Conservation (phyloP, 2,797 vertebrate genomes). For the Characodon lateralis region DNA sequence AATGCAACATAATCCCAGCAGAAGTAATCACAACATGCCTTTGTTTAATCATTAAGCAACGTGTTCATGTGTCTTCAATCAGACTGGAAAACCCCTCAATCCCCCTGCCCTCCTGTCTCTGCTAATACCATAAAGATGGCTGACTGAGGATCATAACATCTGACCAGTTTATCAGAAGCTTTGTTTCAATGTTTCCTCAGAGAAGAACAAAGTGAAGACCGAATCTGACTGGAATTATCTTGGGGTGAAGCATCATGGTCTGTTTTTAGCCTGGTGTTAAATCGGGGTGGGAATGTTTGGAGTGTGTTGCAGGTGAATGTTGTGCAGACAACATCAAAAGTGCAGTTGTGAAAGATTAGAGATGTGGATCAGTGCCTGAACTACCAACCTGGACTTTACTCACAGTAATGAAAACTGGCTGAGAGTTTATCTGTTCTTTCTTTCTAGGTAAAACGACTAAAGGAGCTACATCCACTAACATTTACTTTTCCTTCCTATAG, state of each 20-base stretch:
- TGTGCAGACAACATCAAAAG: conserved; percentile 38
- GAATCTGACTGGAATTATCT: not conserved
- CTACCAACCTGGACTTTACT: conserved; percentile 6
- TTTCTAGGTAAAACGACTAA: no score
- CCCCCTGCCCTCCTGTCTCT: conserved; percentile 3
- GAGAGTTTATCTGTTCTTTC: no score
- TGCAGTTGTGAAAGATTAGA: conserved; percentile 37
- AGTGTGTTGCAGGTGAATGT: conserved; percentile 47
- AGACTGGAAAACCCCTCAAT: conserved; percentile 36
- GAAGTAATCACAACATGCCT: conserved; percentile 44
- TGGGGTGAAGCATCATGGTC: conserved; percentile 24
- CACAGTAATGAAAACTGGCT: not conserved
- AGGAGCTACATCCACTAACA: no score
- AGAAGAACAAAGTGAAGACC: conserved; percentile 5
- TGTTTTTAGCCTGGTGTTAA: conserved; percentile 40
- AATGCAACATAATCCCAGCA: conserved; percentile 63
- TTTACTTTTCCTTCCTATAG: no score
- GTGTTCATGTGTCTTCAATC: conserved; percentile 51
- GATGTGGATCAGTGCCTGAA: conserved; percentile 29
- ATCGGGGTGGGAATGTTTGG: conserved; percentile 32
- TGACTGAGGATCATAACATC: conserved; percentile 21
- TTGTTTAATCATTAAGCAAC: conserved; percentile 47
- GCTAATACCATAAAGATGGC: conserved; percentile 24
- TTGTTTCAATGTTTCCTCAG: conserved; percentile 9
- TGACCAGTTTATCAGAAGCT: conserved; percentile 8